Percentiles rank a stretch among this genome's conserved stretches.
These are phyloP conservation scores for Oriolus oriolus DNA, from an alignment of 2,113 vertebrate genomes.

Conservation along the genomic window DNA sequence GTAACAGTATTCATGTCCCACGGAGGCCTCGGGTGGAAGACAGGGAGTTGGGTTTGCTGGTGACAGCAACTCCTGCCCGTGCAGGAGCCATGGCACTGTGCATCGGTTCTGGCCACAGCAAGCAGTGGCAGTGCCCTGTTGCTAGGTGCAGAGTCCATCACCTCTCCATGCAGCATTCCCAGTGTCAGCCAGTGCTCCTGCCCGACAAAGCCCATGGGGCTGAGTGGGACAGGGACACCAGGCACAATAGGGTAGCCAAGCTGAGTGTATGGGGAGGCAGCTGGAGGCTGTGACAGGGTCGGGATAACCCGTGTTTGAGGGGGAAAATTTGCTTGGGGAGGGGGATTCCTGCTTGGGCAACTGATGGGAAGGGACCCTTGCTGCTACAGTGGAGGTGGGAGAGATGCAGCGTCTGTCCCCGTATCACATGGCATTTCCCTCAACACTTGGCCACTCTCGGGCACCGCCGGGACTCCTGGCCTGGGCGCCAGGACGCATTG, in stretches of 20 bases:
- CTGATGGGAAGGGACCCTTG: neutral
- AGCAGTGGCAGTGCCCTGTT: neutral
- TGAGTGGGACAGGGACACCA: neutral
- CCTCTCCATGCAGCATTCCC: neutral
- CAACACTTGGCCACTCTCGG: neutral
- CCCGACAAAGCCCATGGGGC: neutral
- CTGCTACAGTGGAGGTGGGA: neutral
- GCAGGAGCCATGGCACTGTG: neutral
- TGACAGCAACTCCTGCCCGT: neutral
- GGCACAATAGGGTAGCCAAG: neutral
- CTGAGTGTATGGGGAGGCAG: neutral
- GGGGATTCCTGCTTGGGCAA: neutral
- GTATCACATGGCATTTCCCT: neutral
- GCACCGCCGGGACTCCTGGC: rapidly evolving
- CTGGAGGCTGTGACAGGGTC: neutral
- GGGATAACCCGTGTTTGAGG: neutral
- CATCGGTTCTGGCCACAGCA: neutral
- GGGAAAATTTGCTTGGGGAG: neutral
- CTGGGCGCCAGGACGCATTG: rapidly evolving
- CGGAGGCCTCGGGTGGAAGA: neutral
- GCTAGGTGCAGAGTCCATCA: neutral
- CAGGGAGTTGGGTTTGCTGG: neutral
- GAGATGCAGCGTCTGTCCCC: neutral
- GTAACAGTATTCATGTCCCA: neutral
- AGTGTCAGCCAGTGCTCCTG: neutral